Evolutionary conservation across 2,888 invertebrate species (phyloP).

Genomic region (Noctua janthe): DNA sequence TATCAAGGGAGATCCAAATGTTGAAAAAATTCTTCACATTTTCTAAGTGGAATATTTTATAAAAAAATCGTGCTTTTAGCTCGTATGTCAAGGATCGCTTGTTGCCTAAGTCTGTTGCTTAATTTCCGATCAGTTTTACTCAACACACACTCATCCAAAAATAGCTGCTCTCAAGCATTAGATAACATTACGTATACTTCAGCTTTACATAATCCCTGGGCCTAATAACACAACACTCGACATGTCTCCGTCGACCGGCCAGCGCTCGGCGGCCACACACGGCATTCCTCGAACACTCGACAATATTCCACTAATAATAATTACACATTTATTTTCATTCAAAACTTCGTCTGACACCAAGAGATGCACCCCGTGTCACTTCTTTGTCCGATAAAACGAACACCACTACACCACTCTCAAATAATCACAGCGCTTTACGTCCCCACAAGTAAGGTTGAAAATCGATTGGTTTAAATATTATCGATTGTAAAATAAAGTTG

Average conservation of each 20-base stretch:
- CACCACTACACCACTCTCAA: conserved; percentile 43
- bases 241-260: conserved; percentile 23
- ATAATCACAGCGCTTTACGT: conserved; percentile 23
- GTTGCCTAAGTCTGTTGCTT: conserved; percentile 7
- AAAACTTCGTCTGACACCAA: conserved; percentile 84
- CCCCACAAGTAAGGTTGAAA: conserved; percentile 65
- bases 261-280: conserved; percentile 76
- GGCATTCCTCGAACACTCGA: conserved; percentile 80
- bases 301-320: conserved; percentile 83
- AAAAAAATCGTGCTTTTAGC: neutral
- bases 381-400: conserved; percentile 76
- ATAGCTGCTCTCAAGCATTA: conserved; percentile 33
- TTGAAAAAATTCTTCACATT: neutral
- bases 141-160: conserved; percentile 34
- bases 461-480: conserved; percentile 52
- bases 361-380: conserved; percentile 87
- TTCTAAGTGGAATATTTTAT: neutral
- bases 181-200: conserved; percentile 41
- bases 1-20: neutral
- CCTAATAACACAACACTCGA: conserved; percentile 82
- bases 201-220: conserved; percentile 63
- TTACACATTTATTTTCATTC: conserved; percentile 88
- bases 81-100: neutral
- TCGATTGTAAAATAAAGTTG: conserved; percentile 65
- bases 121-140: conserved; percentile 25